Percentiles rank a stretch among this genome's conserved stretches.
Evolutionary conservation across 2,888 invertebrate species (phyloP).

Genomic region (Drosophila austrosaltans): DNA sequence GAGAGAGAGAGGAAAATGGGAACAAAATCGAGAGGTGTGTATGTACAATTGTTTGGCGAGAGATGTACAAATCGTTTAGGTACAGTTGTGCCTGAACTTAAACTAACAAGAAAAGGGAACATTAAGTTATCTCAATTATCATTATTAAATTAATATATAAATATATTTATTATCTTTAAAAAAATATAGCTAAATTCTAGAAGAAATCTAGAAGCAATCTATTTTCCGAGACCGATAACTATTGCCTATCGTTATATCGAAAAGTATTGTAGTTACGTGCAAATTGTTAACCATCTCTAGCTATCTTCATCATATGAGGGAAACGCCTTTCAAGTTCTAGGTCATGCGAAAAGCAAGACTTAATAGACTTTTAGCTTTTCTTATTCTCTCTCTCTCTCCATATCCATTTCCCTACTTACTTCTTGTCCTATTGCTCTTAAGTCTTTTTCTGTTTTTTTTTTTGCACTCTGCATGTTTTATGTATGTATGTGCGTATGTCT

Average conservation of each 20-base stretch:
- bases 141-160: too few relatives aligned
- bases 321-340: slow-evolving; percentile 7
- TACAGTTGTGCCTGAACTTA: too few relatives aligned
- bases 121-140: too few relatives aligned
- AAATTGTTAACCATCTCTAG: neutral
- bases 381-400: neutral
- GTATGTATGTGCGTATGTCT: slow-evolving; percentile 17
- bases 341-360: slow-evolving; percentile 20
- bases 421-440: neutral
- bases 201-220: too few relatives aligned
- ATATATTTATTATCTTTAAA: too few relatives aligned
- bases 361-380: slow-evolving; percentile 38
- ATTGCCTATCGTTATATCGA: neutral
- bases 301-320: slow-evolving; percentile 1
- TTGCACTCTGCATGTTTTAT: slow-evolving; percentile 32
- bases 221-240: too few relatives aligned
- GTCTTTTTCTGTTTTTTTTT: neutral
- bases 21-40: neutral
- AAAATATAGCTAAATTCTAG: too few relatives aligned
- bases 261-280: too few relatives aligned
- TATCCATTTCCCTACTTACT: neutral
- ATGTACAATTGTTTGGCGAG: neutral
- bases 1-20: neutral
- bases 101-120: too few relatives aligned
- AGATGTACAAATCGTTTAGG: neutral